Base-by-base conservation (phyloP, 2,888 invertebrate genomes). In the Synanthedon formicaeformis region DNA sequence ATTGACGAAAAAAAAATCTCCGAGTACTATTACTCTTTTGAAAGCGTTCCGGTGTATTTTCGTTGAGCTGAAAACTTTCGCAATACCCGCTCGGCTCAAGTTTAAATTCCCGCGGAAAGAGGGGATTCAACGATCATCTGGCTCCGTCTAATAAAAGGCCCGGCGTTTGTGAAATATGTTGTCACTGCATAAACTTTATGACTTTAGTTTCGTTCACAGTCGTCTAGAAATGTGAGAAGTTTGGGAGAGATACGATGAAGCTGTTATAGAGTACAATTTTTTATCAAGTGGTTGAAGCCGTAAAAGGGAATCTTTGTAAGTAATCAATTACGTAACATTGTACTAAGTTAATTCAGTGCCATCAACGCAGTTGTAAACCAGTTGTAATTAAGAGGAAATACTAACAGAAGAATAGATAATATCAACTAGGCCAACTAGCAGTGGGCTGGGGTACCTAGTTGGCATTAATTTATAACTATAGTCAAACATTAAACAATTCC, bases 21-120 rank as follows among this genome's bases (percentile, higher is more conserved):
- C 65, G 61, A 57, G 62, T 74, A 71, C 74, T 73, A 73, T 70
- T 64, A 69, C 75, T 74, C 81, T 76, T 82, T 76, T 86, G 83
- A 87, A 81, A 86, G 87, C 84, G 79, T 87, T 87, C 82, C 79
- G 67, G 70, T 87, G 87, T 87, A 86, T 80, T 81, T 81, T 82
- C 75, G 73, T 75, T 83, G 83, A 82, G 79, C 81, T 79, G 72
- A 78, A 86, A 87, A 87, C 81, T 87, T 87, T 85, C 57, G 78
- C 81, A 85, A 86, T 85, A 84, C 80, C 73, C 58, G 66, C 67
- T 71, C 68, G 70, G 74, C 75, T 73, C 74, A 77, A 80, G 77
- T 82, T 81, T 77, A 80, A 81, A 81, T 71, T 78, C 73, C 45
- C 54, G 50, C 18, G 14, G 51, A 45, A 53, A 54, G 54, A 51